Evolutionary conservation across 2,113 vertebrate genomes (phyloP), one percentile per base, ranked within the genome.

Genomic region (Erpornis zantholeuca): DNA sequence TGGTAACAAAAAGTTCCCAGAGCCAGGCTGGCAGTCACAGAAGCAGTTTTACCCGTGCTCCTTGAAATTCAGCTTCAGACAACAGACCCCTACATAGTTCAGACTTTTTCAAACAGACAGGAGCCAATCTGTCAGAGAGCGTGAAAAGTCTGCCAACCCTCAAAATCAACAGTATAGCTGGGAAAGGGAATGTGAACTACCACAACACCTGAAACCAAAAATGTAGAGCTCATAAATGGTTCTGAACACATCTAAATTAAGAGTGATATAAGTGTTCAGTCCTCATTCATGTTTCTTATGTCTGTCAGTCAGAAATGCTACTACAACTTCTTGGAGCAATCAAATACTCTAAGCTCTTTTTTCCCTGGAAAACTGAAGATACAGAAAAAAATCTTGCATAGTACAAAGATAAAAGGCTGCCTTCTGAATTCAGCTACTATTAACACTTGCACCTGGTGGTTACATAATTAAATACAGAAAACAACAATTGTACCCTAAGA

Each of bases 121-220:
- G 91, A 93, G 82, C 90, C 94, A 92, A 95, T 71, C 90, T 92
- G 92, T 87, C 14, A 0, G 47, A 64, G 57, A 80, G 60, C 3
- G 38, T 40, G 79, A 85, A 60, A 96, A 75, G 36, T 11, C 78
- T 96, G 94, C 66, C 92, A 95, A 35, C 33, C 61, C 64, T 50
- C 68, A 66, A 59, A 90, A 93, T 18, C 86, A 85, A 78, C 65
- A 73, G 73, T 40, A 33, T 7, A 96, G 79, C 95, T 96, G 93
- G 88, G 92, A 96, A 88, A 92, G 76, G 84, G 63, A 78, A 91
- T 25, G 95, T 94, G 81, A 85, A 47, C 86, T 91, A 94, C 57
- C 76, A 66, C 89, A 79, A 88, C 89, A 97, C 93, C 97, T 96
- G 86, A 97, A 97, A 97, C 52, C 35, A 88, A 82, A 91, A 92